Conservation (phyloP, 2,888 invertebrate genomes). For the Crioceris asparagi region DNA sequence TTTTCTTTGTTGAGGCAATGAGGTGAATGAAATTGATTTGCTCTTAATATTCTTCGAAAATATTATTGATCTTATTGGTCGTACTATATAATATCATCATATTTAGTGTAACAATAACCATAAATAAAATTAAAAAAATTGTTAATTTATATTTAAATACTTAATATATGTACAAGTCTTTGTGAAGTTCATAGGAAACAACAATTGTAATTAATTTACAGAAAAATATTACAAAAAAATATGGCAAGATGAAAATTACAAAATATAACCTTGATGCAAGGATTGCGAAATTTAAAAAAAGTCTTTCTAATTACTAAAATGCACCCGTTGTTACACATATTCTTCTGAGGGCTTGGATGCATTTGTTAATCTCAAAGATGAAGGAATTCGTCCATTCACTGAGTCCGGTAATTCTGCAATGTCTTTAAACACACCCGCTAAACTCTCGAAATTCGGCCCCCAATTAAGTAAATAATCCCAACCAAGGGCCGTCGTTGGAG, state of each 20-base stretch:
- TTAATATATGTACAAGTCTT: not conserved
- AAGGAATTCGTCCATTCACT: conserved; percentile 60
- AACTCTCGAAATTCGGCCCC: conserved; percentile 92
- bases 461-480: conserved; percentile 94
- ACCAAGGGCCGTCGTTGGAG: conserved; percentile 67
- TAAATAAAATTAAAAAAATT: no score
- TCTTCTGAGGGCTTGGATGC: conserved; percentile 83
- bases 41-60: no score
- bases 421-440: conserved; percentile 93
- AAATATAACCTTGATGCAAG: conserved; percentile 35
- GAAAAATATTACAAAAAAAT: conserved; percentile 28
- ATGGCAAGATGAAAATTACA: conserved; percentile 33
- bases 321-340: conserved; percentile 53
- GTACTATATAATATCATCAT: no score
- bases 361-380: conserved; percentile 65
- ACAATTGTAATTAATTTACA: conserved; percentile 23
- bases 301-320: conserved; percentile 9
- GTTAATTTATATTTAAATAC: no score
- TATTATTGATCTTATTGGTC: no score
- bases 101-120: no score
- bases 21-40: no score
- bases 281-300: conserved; percentile 16
- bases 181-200: conserved; percentile 13
- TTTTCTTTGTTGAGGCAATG: no score
- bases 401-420: conserved; percentile 89